Evolutionary conservation across 1,140 invertebrate species (phyloP), one percentile per base, ranked within the genome.

Genomic region (Nephila pilipes): DNA sequence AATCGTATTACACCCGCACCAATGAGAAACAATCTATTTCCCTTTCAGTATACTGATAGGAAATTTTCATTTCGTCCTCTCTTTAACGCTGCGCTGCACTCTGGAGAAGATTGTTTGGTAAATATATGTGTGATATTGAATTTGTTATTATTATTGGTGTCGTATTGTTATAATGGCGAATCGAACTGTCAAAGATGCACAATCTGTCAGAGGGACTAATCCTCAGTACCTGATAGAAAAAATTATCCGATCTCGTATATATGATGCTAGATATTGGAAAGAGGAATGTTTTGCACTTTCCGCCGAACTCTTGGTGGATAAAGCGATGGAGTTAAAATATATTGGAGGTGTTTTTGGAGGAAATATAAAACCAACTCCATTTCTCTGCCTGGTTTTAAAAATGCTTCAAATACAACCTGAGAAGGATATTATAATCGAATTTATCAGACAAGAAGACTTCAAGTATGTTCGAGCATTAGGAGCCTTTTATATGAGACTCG

Each of bases 371-470:
- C 99, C 99, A 10, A 99, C 99, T 5, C 99, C 99, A 65, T 99
- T 99, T 95, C 96, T 99, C 0, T 99, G 99, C 96, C 96, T 99
- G 16, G 97, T 98, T 16, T 96, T 99, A 8, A 99, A 99, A 97
- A 99, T 99, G 98, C 96, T 99, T 36, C 99, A 99, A 96, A 99
- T 99, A 95, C 99, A 99, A 96, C 99, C 99, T 46, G 99, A 99
- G 95, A 99, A 99, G 95, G 99, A 99, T 94, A 99, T 99, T 94
- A 98, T 99, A 18, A 98, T 99, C 0, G 99, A 99, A 95, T 99
- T 99, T 95, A 99, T 99, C 89, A 98, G 98, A 96, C 99, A 99
- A 95, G 98, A 99, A 96, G 99, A 99, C 95, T 99, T 99, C 95
- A 99, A 99, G 96, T 99, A 99, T 96, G 98, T 99, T 1, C 96